Conservation (phyloP, 2,113 vertebrate genomes). For the Gymnobelideus leadbeateri region DNA sequence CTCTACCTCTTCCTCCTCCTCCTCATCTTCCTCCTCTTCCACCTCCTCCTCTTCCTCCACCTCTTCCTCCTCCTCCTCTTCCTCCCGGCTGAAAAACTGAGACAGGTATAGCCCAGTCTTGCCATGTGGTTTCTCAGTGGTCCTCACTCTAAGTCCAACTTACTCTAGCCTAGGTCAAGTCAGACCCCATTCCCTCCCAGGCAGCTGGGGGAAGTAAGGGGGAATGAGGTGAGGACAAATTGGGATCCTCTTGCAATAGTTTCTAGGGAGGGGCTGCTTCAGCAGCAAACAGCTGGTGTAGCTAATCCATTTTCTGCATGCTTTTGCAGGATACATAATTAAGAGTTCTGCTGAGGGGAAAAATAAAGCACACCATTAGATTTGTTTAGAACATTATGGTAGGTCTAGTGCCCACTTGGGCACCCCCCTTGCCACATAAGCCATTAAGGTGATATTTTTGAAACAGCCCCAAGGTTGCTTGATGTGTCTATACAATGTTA, state of each 20-base stretch:
- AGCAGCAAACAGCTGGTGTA: constrained; percentile 69
- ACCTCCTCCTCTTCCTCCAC: neutral
- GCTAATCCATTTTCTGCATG: constrained; percentile 72
- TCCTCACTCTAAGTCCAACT: neutral
- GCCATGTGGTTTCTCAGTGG: neutral
- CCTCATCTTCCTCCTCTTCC: too few species aligned
- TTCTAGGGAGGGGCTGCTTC: neutral
- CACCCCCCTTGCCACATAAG: constrained; percentile 55
- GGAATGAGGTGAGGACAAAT: neutral
- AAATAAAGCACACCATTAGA: constrained; percentile 64
- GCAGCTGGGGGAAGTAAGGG: neutral
- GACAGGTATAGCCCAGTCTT: neutral
- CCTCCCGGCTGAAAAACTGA: neutral
- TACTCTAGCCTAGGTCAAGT: neutral
- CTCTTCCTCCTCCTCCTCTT: too few species aligned
- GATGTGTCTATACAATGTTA: neutral
- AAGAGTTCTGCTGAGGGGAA: constrained; percentile 70
- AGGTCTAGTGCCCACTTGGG: constrained; percentile 53
- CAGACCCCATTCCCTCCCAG: neutral
- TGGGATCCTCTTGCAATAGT: neutral
- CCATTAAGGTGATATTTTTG: constrained; percentile 50
- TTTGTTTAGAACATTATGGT: constrained; percentile 58
- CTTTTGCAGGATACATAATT: constrained; percentile 63
- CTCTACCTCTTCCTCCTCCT: too few species aligned
- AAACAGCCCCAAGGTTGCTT: constrained; percentile 26